phyloP scores from a whole-genome alignment of 2,888 invertebrate genomes.

The Muscina levida region DNA sequence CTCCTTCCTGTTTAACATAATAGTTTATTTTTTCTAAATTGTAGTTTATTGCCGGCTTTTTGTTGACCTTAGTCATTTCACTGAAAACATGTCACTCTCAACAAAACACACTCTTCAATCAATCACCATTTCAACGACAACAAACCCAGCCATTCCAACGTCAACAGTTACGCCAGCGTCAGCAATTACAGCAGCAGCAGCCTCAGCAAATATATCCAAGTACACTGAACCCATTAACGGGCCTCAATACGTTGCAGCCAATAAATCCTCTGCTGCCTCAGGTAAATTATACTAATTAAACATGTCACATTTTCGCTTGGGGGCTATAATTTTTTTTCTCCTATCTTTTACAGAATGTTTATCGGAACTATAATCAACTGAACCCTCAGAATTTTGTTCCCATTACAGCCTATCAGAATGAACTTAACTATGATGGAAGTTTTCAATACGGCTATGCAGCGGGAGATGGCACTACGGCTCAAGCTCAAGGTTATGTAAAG shows the following conservation, averaged over 20 bases:
- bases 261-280: constrained; percentile 70
- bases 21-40: too few species aligned
- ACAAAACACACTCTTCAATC: constrained; percentile 72
- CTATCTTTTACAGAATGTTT: constrained; percentile 64
- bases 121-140: constrained; percentile 74
- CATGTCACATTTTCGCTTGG: neutral
- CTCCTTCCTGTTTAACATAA: too few species aligned
- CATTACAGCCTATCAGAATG: constrained; percentile 80
- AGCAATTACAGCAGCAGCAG: constrained; percentile 69
- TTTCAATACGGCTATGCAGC: constrained; percentile 84
- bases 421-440: constrained; percentile 79
- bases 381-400: constrained; percentile 78
- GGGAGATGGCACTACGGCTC: constrained; percentile 89
- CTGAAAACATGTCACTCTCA: constrained; percentile 70
- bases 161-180: constrained; percentile 69
- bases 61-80: constrained; percentile 62
- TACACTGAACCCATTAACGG: constrained; percentile 64
- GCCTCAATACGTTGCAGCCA: constrained; percentile 68
- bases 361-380: constrained; percentile 75
- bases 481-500: constrained; percentile 88
- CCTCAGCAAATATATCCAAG: constrained; percentile 68
- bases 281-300: constrained; percentile 61
- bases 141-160: constrained; percentile 66
- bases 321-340: too few species aligned
- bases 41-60: constrained; percentile 66